Conservation (phyloP, 2,888 invertebrate species). For the Polydrusus pterygomalis region DNA sequence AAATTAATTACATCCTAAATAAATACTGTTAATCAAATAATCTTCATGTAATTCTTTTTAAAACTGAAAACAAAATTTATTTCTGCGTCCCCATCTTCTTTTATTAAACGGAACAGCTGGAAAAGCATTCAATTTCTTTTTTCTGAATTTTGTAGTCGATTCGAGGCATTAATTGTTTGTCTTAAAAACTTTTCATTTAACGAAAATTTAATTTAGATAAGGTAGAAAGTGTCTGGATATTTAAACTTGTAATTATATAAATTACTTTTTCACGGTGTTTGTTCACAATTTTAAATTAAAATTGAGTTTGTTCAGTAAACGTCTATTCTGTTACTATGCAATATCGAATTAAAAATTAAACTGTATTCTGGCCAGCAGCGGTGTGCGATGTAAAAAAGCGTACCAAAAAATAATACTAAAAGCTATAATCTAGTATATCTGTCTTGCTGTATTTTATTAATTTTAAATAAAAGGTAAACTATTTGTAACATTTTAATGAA, state of each 20-base stretch:
- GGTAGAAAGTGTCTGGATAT: slow-evolving; percentile 16
- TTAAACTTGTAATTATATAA: slow-evolving; percentile 27
- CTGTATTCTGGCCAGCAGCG: too few species aligned
- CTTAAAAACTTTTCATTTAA: slow-evolving; percentile 27
- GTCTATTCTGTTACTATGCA: background rate
- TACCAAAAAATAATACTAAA: too few species aligned
- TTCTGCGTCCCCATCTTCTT: background rate
- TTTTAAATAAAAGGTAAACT: too few species aligned
- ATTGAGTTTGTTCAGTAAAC: background rate
- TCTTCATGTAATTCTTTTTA: background rate
- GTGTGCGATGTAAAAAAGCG: too few species aligned
- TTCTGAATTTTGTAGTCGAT: slow-evolving; percentile 4
- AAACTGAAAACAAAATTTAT: background rate
- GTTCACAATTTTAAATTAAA: slow-evolving; percentile 19
- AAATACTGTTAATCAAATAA: background rate
- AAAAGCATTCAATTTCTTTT: slow-evolving; percentile 13
- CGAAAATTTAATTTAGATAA: slow-evolving; percentile 26
- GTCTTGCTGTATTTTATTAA: too few species aligned
- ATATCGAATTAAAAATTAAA: background rate
- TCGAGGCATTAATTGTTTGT: slow-evolving; percentile 18
- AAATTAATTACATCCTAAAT: background rate
- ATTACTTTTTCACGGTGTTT: slow-evolving; percentile 25
- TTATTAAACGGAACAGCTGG: slow-evolving; percentile 9
- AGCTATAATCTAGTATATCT: too few species aligned
- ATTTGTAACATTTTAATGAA: too few species aligned